Base-by-base conservation (phyloP, 2,888 invertebrate species). In the Platycheirus albimanus region DNA sequence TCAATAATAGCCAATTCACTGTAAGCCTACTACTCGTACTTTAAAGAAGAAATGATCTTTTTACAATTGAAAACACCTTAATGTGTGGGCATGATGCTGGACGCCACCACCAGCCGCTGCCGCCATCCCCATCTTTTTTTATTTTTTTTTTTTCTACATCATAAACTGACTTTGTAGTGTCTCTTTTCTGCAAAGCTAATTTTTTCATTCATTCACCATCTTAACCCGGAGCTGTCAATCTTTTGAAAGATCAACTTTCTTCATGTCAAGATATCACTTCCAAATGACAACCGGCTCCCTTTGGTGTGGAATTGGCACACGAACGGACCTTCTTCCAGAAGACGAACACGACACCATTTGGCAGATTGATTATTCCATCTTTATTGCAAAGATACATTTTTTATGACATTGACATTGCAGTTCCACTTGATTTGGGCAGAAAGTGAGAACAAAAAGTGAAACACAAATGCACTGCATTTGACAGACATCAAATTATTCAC, bases 231-330 rank as follows among this genome's bases (percentile, higher is more conserved):
- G 64, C 43, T 76, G 70, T 64, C 75, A 75, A 38, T 64, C 61
- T 61, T 52, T 36, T 4, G 24, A 58, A 38, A 76, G 70, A 76
- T 75, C 80, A 80, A 80, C 80, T 80, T 80, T 80, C 76, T 70
- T 80, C 49, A 17, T 38, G 51, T 64, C 70, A 43, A 49, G 63
- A 58, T 75, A 69, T 69, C 70, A 36, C 13, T 54, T 41, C 19
- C 47, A 11, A 47, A 45, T 54, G 45, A 20, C 45, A 28, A 30
- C 28, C 17, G 43, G 61, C 61, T 74, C 70, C 70, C 76, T 77
- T 77, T 70, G 24, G n/a, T 13, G 4, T 13, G 13, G 5, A 10
- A 5, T n/a, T n/a, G 13, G 33, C 24, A 19, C 10, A 7, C 13
- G 24, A 20, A 52, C 6, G 28, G n/a, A 19, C 17, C 38, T 38